These are phyloP conservation scores for Limenitis camilla DNA, from an alignment of 2,888 invertebrate genomes.

Conservation along the genomic window DNA sequence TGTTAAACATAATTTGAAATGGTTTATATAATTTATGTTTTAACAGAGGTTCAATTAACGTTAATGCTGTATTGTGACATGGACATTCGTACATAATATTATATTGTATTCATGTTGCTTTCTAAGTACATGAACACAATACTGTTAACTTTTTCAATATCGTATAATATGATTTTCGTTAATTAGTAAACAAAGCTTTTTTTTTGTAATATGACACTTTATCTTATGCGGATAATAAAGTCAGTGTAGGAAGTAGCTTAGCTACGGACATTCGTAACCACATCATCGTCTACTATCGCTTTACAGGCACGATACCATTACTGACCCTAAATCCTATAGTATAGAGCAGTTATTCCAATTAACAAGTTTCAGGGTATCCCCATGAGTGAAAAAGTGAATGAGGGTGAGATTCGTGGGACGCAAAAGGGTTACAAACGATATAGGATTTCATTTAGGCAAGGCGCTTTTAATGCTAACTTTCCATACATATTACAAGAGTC, in stretches of 20 bases:
- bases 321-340: not conserved
- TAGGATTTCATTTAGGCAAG: too few relatives aligned
- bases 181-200: not conserved
- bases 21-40: conserved; percentile 14
- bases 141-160: too few relatives aligned
- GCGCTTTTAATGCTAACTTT: too few relatives aligned
- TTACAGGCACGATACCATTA: not conserved
- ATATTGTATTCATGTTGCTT: too few relatives aligned
- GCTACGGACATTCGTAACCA: conserved; percentile 12
- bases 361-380: too few relatives aligned
- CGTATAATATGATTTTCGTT: not conserved
- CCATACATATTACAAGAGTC: too few relatives aligned
- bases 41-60: conserved; percentile 7
- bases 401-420: too few relatives aligned
- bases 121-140: too few relatives aligned
- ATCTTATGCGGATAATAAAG: not conserved
- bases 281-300: conserved; percentile 8
- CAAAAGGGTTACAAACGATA: too few relatives aligned
- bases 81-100: not conserved
- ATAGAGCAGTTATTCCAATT: too few relatives aligned
- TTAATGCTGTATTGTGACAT: conserved; percentile 3
- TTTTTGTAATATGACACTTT: not conserved
- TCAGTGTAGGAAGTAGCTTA: not conserved
- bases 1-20: conserved; percentile 11
- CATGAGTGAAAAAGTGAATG: too few relatives aligned